A percentile compares a stretch with the other conserved stretches of the same genome.
phyloP scores from a whole-genome alignment of 2,888 invertebrate species.

The Polydrusus cervinus region DNA sequence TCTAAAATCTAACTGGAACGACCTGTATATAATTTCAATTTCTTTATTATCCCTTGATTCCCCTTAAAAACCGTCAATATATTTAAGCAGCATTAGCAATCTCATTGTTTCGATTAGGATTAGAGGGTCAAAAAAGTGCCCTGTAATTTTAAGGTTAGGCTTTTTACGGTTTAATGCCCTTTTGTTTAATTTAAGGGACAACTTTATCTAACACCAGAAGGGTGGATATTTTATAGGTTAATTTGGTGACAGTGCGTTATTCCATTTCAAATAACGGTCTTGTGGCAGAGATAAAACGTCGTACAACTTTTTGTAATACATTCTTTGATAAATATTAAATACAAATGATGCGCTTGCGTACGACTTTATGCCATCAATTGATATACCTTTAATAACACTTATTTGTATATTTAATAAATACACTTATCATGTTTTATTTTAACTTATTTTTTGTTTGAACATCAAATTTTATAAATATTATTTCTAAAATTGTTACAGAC shows the following conservation, averaged over 20 bases:
- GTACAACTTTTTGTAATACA: no score
- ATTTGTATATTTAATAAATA: no score
- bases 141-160: slow-evolving; percentile 56
- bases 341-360: no score
- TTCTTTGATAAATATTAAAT: no score
- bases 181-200: slow-evolving; percentile 50
- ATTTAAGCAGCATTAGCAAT: slow-evolving; percentile 51
- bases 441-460: slow-evolving; percentile 7
- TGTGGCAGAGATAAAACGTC: no score
- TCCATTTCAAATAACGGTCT: background rate
- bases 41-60: slow-evolving; percentile 21
- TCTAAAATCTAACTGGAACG: no score
- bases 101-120: slow-evolving; percentile 53
- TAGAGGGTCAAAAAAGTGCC: slow-evolving; percentile 53
- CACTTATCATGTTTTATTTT: no score
- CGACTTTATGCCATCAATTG: no score
- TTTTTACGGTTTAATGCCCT: slow-evolving; percentile 54
- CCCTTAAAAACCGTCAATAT: slow-evolving; percentile 31
- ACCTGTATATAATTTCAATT: slow-evolving; percentile 16
- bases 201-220: slow-evolving; percentile 54
- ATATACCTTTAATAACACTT: no score
- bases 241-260: slow-evolving; percentile 36
- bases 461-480: slow-evolving; percentile 44
- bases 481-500: slow-evolving; percentile 76
- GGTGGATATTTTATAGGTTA: slow-evolving; percentile 51